These are phyloP conservation scores for Avahi laniger DNA, from an alignment of 2,797 vertebrate genomes.

Conservation along the genomic window DNA sequence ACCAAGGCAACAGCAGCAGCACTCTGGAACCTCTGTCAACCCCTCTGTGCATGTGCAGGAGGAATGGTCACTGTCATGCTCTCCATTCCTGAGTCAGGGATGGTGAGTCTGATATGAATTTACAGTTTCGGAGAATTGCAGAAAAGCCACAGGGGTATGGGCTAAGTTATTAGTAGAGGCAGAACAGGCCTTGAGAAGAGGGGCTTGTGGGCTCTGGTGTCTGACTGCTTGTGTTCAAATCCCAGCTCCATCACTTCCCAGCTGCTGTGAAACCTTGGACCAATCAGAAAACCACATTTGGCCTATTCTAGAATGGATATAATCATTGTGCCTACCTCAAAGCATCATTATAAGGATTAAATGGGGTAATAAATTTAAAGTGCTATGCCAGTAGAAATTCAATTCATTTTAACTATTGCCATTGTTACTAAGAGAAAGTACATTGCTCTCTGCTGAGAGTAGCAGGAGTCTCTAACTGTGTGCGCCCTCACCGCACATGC, in stretches of 20 bases:
- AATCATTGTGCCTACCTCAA: not conserved
- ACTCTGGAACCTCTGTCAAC: not conserved
- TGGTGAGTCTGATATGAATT: not conserved
- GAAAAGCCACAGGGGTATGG: not conserved
- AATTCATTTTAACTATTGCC: not conserved
- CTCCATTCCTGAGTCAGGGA: not conserved
- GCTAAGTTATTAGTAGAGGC: not conserved
- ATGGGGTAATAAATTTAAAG: not conserved
- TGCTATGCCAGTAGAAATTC: not conserved
- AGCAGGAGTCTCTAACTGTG: not conserved
- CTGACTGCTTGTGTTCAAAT: not conserved
- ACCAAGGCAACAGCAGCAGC: not conserved
- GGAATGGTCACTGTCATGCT: too few species aligned
- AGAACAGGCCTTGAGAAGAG: not conserved
- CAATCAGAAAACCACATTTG: not conserved
- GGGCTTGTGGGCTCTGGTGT: not conserved
- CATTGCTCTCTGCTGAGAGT: not conserved
- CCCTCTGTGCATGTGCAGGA: accelerated
- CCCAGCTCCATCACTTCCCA: not conserved
- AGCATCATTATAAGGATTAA: not conserved
- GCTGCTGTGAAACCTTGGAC: not conserved
- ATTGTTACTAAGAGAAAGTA: not conserved
- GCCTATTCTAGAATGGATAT: not conserved
- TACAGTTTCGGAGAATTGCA: not conserved
- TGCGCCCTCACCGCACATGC: not conserved